phyloP scores from a whole-genome alignment of 2,797 vertebrate species.

The Heteromormyrus szaboi region DNA sequence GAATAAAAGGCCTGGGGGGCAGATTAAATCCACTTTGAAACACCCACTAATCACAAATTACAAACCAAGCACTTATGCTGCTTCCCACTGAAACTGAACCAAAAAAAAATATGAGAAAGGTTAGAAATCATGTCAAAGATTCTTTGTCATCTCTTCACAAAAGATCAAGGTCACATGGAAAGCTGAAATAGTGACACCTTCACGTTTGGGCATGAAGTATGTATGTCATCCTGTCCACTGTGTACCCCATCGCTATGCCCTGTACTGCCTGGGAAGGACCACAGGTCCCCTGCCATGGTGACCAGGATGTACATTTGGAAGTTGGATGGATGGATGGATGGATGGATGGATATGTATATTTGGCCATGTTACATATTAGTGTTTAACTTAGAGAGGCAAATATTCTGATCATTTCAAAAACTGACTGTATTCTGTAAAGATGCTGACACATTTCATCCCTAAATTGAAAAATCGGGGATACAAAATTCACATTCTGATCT shows the following conservation, averaged over 20 bases:
- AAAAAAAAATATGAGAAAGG: constrained; percentile 39
- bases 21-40: constrained; percentile 53
- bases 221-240: not conserved
- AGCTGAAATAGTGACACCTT: not conserved
- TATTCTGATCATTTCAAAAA: not conserved
- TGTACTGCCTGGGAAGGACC: not conserved
- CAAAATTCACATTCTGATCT: not conserved
- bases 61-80: constrained; percentile 49
- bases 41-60: constrained; percentile 69
- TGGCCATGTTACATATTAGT: not conserved
- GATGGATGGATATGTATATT: not conserved
- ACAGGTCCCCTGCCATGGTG: not conserved
- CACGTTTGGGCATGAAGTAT: not conserved
- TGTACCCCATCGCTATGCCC: not conserved
- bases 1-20: constrained; percentile 59
- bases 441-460: not conserved
- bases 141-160: not conserved
- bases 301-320: not conserved
- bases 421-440: not conserved
- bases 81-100: constrained; percentile 64
- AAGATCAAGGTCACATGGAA: constrained; percentile 2
- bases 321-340: not conserved
- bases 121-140: constrained; percentile 11
- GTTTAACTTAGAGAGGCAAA: not conserved
- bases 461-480: not conserved